phyloP scores from a whole-genome alignment of 2,888 invertebrate genomes.

The Cheilosia scutellata region DNA sequence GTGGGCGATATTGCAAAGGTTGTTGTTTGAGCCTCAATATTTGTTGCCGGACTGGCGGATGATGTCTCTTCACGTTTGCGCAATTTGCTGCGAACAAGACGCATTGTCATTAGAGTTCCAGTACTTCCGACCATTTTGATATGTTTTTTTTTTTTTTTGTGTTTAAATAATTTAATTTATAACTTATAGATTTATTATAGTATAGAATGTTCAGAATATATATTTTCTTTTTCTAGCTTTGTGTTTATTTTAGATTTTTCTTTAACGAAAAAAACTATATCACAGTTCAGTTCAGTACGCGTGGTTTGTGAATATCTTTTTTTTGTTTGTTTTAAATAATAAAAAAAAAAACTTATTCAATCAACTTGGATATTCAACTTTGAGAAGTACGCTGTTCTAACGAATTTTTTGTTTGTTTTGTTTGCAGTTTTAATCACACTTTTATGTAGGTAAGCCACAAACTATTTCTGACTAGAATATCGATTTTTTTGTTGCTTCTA shows the following conservation, averaged over 20 bases:
- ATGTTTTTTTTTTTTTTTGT: conserved; percentile 50
- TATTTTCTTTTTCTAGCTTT: conserved; percentile 35
- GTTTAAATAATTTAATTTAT: conserved; percentile 54
- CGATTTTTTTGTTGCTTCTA: conserved; percentile 69
- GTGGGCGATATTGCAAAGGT: conserved; percentile 78
- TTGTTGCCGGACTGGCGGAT: conserved; percentile 88
- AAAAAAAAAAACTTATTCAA: not conserved
- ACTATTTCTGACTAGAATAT: conserved; percentile 77
- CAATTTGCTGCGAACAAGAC: conserved; percentile 96
- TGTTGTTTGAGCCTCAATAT: conserved; percentile 86
- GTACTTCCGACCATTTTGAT: conserved; percentile 91
- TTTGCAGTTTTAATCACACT: conserved; percentile 50
- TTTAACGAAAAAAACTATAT: conserved; percentile 74
- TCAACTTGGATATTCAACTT: conserved; percentile 54
- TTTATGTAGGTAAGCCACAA: conserved; percentile 45
- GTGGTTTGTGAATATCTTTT: conserved; percentile 62
- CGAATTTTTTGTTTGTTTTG: conserved; percentile 12
- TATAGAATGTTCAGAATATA: conserved; percentile 61
- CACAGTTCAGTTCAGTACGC: conserved; percentile 78
- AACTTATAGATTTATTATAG: conserved; percentile 42
- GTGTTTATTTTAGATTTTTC: conserved; percentile 47
- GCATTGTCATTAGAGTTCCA: conserved; percentile 94
- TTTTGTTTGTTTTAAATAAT: conserved; percentile 3
- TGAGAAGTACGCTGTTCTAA: conserved; percentile 45
- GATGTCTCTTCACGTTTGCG: conserved; percentile 93